Conservation (phyloP, 2,797 vertebrate genomes). For the Hemibagrus guttatus region DNA sequence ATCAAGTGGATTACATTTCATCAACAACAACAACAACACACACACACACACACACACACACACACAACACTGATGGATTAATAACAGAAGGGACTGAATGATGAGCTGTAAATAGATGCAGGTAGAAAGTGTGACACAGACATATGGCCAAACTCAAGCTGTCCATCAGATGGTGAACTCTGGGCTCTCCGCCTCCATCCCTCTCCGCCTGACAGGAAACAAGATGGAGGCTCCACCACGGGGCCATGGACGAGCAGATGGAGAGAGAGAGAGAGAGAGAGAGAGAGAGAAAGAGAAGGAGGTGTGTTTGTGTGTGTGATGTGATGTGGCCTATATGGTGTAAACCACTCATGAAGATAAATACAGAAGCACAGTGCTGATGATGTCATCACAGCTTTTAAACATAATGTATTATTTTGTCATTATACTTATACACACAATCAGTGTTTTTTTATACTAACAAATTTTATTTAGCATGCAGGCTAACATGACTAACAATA, state of each 20-base stretch:
- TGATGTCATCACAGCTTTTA: not conserved
- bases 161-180: conserved; percentile 43
- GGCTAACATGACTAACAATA: not conserved
- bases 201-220: conserved; percentile 50
- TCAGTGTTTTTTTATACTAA: not conserved
- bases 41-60: not conserved
- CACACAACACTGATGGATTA: not conserved
- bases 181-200: conserved; percentile 34
- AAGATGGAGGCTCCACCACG: conserved; percentile 48
- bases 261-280: conserved; percentile 35
- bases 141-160: conserved; percentile 33
- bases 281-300: not conserved
- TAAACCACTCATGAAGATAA: not conserved
- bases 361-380: not conserved
- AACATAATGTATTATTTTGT: not conserved
- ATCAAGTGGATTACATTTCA: not conserved
- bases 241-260: conserved; percentile 52
- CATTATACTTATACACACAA: not conserved
- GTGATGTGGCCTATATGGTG: not conserved
- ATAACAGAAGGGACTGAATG: not conserved
- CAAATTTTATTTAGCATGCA: not conserved
- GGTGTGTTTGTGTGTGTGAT: not conserved
- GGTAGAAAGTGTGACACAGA: conserved; percentile 4
- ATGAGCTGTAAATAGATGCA: not conserved
- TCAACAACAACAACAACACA: not conserved